These are phyloP conservation scores for Crypturellus tataupa DNA, from an alignment of 2,797 vertebrate species.

Conservation along the genomic window DNA sequence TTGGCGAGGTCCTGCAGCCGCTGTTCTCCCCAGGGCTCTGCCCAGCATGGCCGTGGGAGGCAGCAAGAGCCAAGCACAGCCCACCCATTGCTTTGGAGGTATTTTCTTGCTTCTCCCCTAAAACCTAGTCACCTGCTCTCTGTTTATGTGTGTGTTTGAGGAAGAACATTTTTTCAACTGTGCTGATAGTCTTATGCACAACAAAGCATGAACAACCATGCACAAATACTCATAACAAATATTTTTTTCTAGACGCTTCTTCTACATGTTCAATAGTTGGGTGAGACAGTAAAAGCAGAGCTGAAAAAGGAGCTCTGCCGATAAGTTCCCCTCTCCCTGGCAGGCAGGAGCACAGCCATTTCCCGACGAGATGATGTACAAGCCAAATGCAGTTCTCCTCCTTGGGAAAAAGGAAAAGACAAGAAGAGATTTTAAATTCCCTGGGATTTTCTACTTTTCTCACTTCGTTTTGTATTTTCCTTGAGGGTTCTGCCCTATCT, in stretches of 20 bases:
- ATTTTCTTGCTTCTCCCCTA: background rate
- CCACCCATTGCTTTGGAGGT: background rate
- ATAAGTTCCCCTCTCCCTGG: background rate
- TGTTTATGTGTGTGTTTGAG: background rate
- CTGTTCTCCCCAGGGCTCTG: background rate
- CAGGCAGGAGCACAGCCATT: background rate
- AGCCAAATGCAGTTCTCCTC: background rate
- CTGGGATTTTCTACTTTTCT: background rate
- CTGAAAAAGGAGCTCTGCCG: background rate
- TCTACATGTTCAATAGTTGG: background rate
- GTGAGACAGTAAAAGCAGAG: background rate
- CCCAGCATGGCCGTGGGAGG: background rate
- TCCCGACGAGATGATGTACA: background rate
- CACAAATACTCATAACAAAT: background rate
- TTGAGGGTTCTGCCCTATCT: background rate
- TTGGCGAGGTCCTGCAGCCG: background rate
- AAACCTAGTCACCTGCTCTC: background rate
- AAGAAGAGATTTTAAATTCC: background rate
- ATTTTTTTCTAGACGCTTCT: slow-evolving; percentile 13
- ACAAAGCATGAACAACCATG: background rate
- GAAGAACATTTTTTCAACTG: background rate
- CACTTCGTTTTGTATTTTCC: background rate
- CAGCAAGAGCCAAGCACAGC: background rate
- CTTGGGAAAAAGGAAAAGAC: background rate
- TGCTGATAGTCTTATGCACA: background rate